Evolutionary conservation across 1,140 invertebrate species (phyloP).

Genomic region (Bradysia coprophila): DNA sequence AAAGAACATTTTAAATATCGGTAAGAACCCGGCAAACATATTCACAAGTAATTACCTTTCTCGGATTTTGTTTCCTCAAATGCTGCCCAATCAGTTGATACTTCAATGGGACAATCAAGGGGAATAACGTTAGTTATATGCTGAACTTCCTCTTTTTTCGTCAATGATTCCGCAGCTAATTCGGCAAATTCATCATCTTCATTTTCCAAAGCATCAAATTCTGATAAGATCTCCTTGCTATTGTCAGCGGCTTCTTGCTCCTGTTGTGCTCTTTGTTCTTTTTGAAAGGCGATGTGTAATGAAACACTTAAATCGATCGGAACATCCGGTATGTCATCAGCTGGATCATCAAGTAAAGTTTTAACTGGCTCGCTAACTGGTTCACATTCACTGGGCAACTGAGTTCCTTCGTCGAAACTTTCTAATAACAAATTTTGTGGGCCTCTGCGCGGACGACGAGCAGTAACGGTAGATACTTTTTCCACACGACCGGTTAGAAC

Average conservation of each 20-base stretch:
- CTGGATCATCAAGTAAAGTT: constrained; percentile 54
- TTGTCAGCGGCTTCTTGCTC: constrained; percentile 8
- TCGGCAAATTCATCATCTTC: constrained; percentile 51
- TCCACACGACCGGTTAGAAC: constrained; percentile 65
- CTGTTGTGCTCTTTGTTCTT: constrained; percentile 22
- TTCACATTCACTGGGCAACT: constrained; percentile 16
- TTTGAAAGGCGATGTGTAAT: constrained; percentile 31
- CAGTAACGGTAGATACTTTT: constrained; percentile 35
- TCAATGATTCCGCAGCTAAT: constrained; percentile 50
- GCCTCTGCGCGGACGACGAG: constrained; percentile 34
- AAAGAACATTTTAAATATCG: background rate
- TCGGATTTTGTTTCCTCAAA: constrained; percentile 27
- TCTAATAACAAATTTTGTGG: constrained; percentile 47
- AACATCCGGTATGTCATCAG: constrained; percentile 37
- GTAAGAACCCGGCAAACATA: background rate
- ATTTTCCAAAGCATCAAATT: constrained; percentile 1
- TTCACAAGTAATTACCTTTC: constrained; percentile 2
- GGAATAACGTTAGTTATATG: too few relatives aligned
- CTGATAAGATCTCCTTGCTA: background rate
- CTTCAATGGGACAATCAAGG: too few relatives aligned
- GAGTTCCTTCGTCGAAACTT: constrained; percentile 34
- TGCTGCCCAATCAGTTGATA: constrained; percentile 34
- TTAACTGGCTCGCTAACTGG: constrained; percentile 22
- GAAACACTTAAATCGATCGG: constrained; percentile 42
- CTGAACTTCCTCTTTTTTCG: constrained; percentile 22